Percentiles rank a stretch among this genome's conserved stretches.
Evolutionary conservation across 53 echinoderm and acorn worm genomes (phyloP).

Genomic region (Paracentrotus lividus): DNA sequence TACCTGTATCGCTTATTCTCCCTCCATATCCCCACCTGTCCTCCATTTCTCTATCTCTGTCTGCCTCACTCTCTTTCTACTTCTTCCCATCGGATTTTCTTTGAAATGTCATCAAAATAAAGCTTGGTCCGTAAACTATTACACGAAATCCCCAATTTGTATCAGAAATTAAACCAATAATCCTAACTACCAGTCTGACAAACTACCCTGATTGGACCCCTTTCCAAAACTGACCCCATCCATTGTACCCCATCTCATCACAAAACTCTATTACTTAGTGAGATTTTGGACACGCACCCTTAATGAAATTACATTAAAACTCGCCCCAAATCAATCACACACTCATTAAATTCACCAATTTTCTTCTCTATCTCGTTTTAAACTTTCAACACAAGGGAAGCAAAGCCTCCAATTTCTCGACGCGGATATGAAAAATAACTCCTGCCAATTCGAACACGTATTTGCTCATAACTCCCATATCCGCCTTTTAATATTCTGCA

Average conservation of each 20-base stretch:
- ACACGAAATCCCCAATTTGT: conserved; percentile 36
- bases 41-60: background rate
- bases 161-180: conserved; percentile 11
- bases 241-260: conserved; percentile 18
- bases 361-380: conserved; percentile 19
- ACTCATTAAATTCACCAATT: background rate
- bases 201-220: conserved; percentile 9
- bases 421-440: conserved; percentile 53
- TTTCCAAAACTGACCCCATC: background rate
- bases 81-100: background rate
- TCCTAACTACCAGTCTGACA: conserved; percentile 23
- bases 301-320: conserved; percentile 43
- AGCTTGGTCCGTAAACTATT: background rate
- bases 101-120: background rate
- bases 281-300: conserved; percentile 66
- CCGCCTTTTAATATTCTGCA: conserved; percentile 63
- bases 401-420: conserved; percentile 5
- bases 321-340: conserved; percentile 6
- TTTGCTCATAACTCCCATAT: conserved; percentile 52
- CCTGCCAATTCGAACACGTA: conserved; percentile 53
- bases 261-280: conserved; percentile 29
- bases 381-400: conserved; percentile 14
- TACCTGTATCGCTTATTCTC: too few relatives aligned
- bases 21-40: background rate
- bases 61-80: background rate